Percentiles rank a stretch among this genome's conserved stretches.
These are phyloP conservation scores for Oryctolagus cuniculus DNA, from an alignment of 2,113 vertebrate genomes.

Conservation along the genomic window mOryCun1.1 NC_091432.1:73160001-73160500, in stretches of 20 bases:
- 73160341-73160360: background rate
- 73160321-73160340: background rate
- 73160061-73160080: background rate
- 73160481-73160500: background rate
- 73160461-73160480: background rate
- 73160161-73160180: background rate
- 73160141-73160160: background rate
- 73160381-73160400: background rate
- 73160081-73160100: background rate
- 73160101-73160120: background rate
- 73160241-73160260: background rate
- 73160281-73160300: background rate
- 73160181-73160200: background rate
- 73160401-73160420: background rate
- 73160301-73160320: constrained; percentile 18
- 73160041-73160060: background rate
- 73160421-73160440: background rate
- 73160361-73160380: background rate
- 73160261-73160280: background rate
- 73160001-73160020: background rate
- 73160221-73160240: background rate
- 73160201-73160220: background rate
- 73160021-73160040: background rate
- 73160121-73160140: background rate
- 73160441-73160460: background rate